Percentiles rank a stretch among this genome's conserved stretches.
These are phyloP conservation scores for Sarcophaga rosellei DNA, from an alignment of 2,888 invertebrate species.

Conservation along the genomic window DNA sequence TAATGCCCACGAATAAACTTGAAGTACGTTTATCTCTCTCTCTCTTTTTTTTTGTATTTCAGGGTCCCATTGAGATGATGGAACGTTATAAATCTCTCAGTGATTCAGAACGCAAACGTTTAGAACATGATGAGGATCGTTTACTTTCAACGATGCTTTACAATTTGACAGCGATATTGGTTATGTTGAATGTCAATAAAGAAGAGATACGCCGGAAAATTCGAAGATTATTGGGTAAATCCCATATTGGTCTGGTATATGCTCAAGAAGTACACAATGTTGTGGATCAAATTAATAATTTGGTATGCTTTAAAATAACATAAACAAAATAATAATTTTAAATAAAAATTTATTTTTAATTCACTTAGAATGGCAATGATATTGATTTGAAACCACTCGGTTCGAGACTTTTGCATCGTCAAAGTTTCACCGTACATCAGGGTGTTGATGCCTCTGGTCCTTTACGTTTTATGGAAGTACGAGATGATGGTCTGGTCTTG, in stretches of 20 bases:
- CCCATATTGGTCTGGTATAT: conserved; percentile 98
- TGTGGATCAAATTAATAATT: conserved; percentile 95
- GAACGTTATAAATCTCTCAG: conserved; percentile 96
- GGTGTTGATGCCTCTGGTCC: conserved; percentile 96
- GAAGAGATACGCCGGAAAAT: conserved; percentile 92
- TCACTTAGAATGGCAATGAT: conserved; percentile 95
- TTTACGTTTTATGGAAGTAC: conserved; percentile 94
- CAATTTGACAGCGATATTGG: conserved; percentile 97
- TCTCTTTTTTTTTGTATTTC: background rate
- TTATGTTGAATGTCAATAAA: conserved; percentile 94
- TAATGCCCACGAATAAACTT: no score
- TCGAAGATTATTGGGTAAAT: conserved; percentile 96
- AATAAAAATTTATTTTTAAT: background rate
- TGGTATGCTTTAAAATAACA: conserved; percentile 85
- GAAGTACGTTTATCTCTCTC: no score
- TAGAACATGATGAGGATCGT: conserved; percentile 99
- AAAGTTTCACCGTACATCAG: conserved; percentile 98
- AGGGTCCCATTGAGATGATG: conserved; percentile 99
- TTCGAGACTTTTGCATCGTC: conserved; percentile 95
- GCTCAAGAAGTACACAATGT: conserved; percentile 98
- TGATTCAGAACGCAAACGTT: conserved; percentile 94
- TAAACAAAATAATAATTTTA: background rate
- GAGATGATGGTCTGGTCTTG: conserved; percentile 96
- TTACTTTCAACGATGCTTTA: conserved; percentile 97
- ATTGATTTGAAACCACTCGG: conserved; percentile 98